Evolutionary conservation across 2,113 vertebrate genomes (phyloP), one percentile per base, ranked within the genome.

Genomic region (Crotophaga sulcirostris): DNA sequence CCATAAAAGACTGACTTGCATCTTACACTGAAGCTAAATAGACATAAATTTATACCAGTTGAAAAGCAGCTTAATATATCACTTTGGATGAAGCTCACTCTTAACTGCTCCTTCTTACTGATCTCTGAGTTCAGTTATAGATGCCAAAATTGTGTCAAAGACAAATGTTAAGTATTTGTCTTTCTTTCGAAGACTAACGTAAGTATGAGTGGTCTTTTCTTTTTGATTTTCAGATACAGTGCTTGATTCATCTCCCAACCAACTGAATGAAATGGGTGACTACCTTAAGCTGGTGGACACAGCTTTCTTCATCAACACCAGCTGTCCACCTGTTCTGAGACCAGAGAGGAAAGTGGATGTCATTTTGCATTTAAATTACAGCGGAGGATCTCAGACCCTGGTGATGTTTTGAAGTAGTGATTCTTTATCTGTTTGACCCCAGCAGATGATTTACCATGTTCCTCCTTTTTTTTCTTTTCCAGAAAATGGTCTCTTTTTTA

Each of bases 311-410:
- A 94, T 98, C 94, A 98, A 98, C 89, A 98, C 98, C 73, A 98
- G 98, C 93, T 98, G 97, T n/a, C 98, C 98, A 0, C 98, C 98
- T 44, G 44, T 98, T 81, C 90, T 98, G 64, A 97, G 97, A 56
- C 96, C 97, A 2, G 97, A 98, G 85, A 98, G 98, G 63, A 97
- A 97, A 96, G 95, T 91, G 16, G 98, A 98, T 93, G 94, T 98
- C 91, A 98, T 98, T 90, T 89, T 98, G 69, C 98, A 98, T 79
- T 98, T 98, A 91, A 98, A 96, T 87, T 98, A 98, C 89, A 97
- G 94, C 2, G 97, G 97, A 13, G 98, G 97, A 76, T 96, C 97
- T 55, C 98, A 98, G 95, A 97, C 96, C 42, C 94, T 97, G 98
- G 98, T 97, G 87, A 97, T 52, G 73, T 67, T 89, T 77, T 84